phyloP scores from a whole-genome alignment of 2,113 vertebrate genomes.

The Psammodynastes pulverulentus region DNA sequence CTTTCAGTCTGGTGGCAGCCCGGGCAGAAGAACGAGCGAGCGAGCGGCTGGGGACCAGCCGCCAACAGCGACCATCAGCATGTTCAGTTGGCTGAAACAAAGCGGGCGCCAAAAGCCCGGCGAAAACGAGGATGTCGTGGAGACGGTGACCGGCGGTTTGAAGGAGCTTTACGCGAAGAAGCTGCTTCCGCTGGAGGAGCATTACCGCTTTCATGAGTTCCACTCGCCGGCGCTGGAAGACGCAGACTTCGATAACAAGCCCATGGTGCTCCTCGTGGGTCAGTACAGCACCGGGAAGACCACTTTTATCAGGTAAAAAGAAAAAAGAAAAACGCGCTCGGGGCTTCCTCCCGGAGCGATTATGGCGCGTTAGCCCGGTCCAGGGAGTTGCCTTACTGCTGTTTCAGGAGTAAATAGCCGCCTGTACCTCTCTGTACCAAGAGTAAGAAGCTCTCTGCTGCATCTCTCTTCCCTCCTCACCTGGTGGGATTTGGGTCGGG shows the following conservation, averaged over 20 bases:
- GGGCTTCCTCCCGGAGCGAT: neutral
- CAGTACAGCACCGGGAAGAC: conserved; percentile 98
- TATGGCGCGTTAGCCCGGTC: neutral
- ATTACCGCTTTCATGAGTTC: conserved; percentile 96
- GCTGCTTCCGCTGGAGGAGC: conserved; percentile 92
- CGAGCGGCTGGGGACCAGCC: neutral
- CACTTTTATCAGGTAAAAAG: conserved; percentile 88
- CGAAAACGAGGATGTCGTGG: conserved; percentile 82
- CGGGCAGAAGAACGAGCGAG: neutral
- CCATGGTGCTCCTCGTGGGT: conserved; percentile 94
- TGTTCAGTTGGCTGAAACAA: conserved; percentile 88
- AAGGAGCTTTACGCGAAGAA: conserved; percentile 87
- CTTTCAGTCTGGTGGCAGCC: neutral
- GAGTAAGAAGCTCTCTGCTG: no score
- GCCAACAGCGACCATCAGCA: conserved; percentile 39
- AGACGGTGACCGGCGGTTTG: conserved; percentile 90
- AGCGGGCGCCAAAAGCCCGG: conserved; percentile 69
- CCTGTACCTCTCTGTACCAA: neutral
- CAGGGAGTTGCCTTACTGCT: neutral
- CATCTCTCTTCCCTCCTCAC: neutral
- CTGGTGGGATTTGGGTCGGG: neutral
- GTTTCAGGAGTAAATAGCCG: neutral
- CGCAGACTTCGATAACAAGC: conserved; percentile 97
- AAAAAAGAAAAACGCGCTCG: no score
- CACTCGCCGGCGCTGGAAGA: conserved; percentile 95